Evolutionary conservation across 2,113 vertebrate species (phyloP), one percentile per base, ranked within the genome.

Genomic region (pig (Sus scrofa)): DNA sequence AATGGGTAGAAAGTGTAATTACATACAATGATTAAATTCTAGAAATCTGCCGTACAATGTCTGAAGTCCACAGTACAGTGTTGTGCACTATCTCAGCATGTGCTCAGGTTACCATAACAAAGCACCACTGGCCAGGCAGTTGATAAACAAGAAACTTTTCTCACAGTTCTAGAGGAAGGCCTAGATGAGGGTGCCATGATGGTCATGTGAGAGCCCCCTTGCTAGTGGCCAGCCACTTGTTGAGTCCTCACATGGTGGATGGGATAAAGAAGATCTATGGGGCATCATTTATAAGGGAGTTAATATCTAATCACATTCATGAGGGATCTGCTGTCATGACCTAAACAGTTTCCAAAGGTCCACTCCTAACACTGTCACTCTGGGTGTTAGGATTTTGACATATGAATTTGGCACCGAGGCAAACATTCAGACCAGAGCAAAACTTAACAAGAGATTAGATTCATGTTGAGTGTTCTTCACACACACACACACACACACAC

Each of bases 171-270:
- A 12, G 62, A 52, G 39, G 20, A 68, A 34, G 63, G 5, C 63
- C 5, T 12, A 11, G 13, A 34, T 68, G 30, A 26, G 20, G 44
- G 44, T 24, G 1, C 3, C 27, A 50, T 15, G 0, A 1, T 1
- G 2, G 63, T 54, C 4, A 54, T 7, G 20, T 16, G 20, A n/a
- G 30, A 16, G 44, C 30, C 10, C 4, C 52, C 44, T n/a, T n/a
- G 19, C 13, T 16, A 12, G 32, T 15, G 52, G 32, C 4, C 52
- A 63, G 20, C 19, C 22, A 54, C 63, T 68, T 54, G 1, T 3
- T 85, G 7, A 16, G 13, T 32, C 44, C 63, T 65, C 32, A 32
- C 39, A 6, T 67, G 39, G 18, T 20, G 44, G 82, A 50, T 22
- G 27, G 18, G 82, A 63, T 2, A 0, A 50, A 15, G 16, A 19